Evolutionary conservation across 2,797 vertebrate genomes (phyloP), one percentile per base, ranked within the genome.

Genomic region (Chelon auratus): DNA sequence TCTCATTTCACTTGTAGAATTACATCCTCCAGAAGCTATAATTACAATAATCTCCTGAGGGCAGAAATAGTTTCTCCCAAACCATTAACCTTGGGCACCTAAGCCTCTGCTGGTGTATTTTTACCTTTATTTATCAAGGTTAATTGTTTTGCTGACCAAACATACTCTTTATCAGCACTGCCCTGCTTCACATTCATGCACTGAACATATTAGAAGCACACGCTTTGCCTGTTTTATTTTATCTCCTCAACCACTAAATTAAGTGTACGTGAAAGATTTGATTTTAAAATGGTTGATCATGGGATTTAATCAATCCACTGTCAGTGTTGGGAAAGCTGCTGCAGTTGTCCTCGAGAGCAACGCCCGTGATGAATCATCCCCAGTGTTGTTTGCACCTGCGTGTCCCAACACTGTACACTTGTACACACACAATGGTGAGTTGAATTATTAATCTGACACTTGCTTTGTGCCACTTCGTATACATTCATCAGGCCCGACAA

Each of bases 121-220:
- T 69, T 72, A 77, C 63, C 69, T 84, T 77, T 84, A 78, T 87
- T 86, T 75, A 75, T 84, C 78, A 88, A 91, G 84, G 86, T 91
- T 88, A 86, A 87, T 88, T 82, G 77, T 87, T 83, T 74, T 75
- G 78, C 79, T 89, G 81, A 87, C 75, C 76, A 85, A 72, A 77
- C 52, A 78, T 51, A 55, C 45, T 70, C 37, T 80, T 70, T 80
- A 86, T 82, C 87, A 82, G 72, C 42, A 30, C 59, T 43, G 3
- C 14, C 30, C 68, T 54, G 24, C 60, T 53, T 66, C 43, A 47
- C n/a, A 48, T 61, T 24, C 33, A 58, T 60, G 48, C 68, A 48
- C 3, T 48, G 1, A 73, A 74, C 57, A 64, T 26, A 67, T 40
- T 68, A 48, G 53, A 22, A 42, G 65, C 17, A 13, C 10, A 47